Evolutionary conservation across 1,140 invertebrate species (phyloP), one percentile per base, ranked within the genome.

Genomic region (Gryon sp.): DNA sequence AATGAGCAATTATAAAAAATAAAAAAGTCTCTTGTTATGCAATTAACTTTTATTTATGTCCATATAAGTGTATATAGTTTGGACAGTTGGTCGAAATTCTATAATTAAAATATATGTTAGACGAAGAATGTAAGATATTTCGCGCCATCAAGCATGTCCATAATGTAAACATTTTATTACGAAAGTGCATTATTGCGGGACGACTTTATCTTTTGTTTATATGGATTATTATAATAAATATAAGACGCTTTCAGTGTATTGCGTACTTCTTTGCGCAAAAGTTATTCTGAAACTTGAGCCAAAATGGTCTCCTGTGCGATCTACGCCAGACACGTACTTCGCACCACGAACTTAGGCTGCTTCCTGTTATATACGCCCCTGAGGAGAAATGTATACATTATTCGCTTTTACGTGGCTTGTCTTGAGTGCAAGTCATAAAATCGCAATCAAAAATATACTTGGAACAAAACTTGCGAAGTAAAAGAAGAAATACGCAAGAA

Each of bases 401-500:
- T 62, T 77, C 62, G 62, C 66, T 68, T 66, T 72, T 77, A 77
- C 75, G 66, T 62, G 43, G 50, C 68, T 46, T 28, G 62, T 63
- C 62, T 70, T 57, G 62, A 77, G 68, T 62, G 62, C 62, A 32
- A 26, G 68, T 62, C 41, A 55, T 73, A 72, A 72, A 77, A 72
- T 68, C 20, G 68, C 75, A 68, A 77, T 77, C 75, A 77, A 77
- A 73, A 77, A 62, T 73, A 36, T 63, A 63, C 62, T 36, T 18
- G 15, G 22, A 28, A 7, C 41, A 16, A 26, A 41, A 52, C 11
- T 9, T 1, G 7, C 36, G 0, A 4, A 11, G 12, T n/a, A 14
- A 57, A 20, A 32, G 28, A 30, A 26, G 18, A 40, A 2, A 7
- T 6, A 22, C 5, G 30, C 8, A 26, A 7, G 2, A 30, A 59